phyloP scores from a whole-genome alignment of 2,888 invertebrate genomes.

The Resseliella maxima region DNA sequence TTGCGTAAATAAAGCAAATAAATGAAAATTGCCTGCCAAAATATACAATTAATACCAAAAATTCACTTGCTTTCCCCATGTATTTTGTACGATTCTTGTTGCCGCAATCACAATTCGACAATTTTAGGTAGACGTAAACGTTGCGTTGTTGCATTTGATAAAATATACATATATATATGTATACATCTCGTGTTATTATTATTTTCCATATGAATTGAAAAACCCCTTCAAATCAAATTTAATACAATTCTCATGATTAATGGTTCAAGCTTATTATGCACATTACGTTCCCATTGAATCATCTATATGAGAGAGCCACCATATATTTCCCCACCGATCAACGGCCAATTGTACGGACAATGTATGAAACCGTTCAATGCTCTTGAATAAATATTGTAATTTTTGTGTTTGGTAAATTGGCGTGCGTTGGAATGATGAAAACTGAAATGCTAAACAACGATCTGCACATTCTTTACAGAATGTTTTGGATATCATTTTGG shows the following conservation, averaged over 20 bases:
- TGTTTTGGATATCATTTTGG: background rate
- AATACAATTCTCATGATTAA: slow-evolving; percentile 52
- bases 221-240: slow-evolving; percentile 52
- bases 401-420: background rate
- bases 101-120: background rate
- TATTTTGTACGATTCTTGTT: background rate
- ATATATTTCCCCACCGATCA: background rate
- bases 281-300: slow-evolving; percentile 30
- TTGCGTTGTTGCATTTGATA: background rate
- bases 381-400: slow-evolving; percentile 27
- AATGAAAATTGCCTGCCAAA: slow-evolving; percentile 23
- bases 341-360: background rate
- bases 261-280: slow-evolving; percentile 27
- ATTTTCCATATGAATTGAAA: slow-evolving; percentile 55
- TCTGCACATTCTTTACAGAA: background rate
- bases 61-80: background rate
- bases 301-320: slow-evolving; percentile 23
- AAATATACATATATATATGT: background rate
- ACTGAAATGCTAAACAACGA: background rate
- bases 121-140: background rate
- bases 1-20: background rate
- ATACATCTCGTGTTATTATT: background rate
- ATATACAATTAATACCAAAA: slow-evolving; percentile 33
- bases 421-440: background rate
- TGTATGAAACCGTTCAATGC: background rate